Evolutionary conservation across 2,113 vertebrate genomes (phyloP).

Genomic region (Noctilio leporinus): DNA sequence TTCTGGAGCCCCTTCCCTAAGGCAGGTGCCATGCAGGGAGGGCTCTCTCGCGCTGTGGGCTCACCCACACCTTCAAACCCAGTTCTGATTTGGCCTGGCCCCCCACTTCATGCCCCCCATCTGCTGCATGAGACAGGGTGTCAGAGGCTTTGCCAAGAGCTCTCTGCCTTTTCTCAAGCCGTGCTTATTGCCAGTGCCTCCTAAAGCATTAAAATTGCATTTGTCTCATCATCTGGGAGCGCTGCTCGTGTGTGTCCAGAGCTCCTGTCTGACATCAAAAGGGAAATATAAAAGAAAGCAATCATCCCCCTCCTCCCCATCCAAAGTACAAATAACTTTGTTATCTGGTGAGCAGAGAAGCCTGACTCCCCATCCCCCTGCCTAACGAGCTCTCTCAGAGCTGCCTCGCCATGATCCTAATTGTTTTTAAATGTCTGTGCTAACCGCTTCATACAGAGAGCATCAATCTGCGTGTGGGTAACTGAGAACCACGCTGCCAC

Average conservation of each 20-base stretch:
- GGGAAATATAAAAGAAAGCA: constrained; percentile 77
- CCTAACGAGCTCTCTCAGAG: constrained; percentile 64
- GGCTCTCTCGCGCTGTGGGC: too few species aligned
- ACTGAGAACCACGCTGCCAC: constrained; percentile 54
- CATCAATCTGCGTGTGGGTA: constrained; percentile 75
- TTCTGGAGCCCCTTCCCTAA: not conserved
- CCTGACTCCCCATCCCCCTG: constrained; percentile 60
- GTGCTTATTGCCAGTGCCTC: constrained; percentile 29
- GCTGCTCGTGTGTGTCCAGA: not conserved
- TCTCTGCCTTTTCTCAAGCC: constrained; percentile 29
- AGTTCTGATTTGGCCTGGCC: not conserved
- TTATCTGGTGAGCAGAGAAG: constrained; percentile 72
- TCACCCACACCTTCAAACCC: not conserved
- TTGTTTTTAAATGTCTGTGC: constrained; percentile 79
- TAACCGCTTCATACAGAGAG: constrained; percentile 65
- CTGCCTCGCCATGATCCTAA: constrained; percentile 69
- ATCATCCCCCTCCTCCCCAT: constrained; percentile 58
- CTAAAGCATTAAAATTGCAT: constrained; percentile 43
- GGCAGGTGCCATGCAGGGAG: not conserved
- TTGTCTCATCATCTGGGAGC: constrained; percentile 47
- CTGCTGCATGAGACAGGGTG: not conserved
- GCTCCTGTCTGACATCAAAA: constrained; percentile 58
- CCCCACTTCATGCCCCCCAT: not conserved
- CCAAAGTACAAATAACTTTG: constrained; percentile 70
- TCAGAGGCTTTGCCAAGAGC: not conserved